These are phyloP conservation scores for Pollenia labialis DNA, from an alignment of 2,888 invertebrate species.

Conservation along the genomic window DNA sequence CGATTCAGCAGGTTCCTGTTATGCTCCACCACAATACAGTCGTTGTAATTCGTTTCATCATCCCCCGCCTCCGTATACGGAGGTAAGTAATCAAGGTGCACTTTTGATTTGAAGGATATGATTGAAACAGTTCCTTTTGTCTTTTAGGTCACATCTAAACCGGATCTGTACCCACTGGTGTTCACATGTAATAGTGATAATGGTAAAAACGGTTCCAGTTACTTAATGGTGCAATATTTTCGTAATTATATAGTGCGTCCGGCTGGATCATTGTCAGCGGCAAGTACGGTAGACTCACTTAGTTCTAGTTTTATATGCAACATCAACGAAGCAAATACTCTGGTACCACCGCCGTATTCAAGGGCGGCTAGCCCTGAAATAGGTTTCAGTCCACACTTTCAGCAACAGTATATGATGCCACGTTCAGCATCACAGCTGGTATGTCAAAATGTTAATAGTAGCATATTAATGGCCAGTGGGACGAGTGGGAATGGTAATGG, in stretches of 20 bases:
- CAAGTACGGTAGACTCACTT: slow-evolving; percentile 93
- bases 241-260: slow-evolving; percentile 91
- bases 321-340: slow-evolving; percentile 93
- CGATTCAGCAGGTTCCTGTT: slow-evolving; percentile 92
- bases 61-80: slow-evolving; percentile 93
- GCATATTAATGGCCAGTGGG: slow-evolving; percentile 53
- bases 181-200: slow-evolving; percentile 91
- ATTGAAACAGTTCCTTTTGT: not conserved
- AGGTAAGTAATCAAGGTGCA: slow-evolving; percentile 85
- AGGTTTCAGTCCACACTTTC: slow-evolving; percentile 84
- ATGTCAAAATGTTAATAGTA: slow-evolving; percentile 79
- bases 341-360: slow-evolving; percentile 93
- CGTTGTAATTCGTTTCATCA: slow-evolving; percentile 93
- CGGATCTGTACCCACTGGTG: slow-evolving; percentile 93
- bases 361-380: slow-evolving; percentile 90
- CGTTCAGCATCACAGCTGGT: slow-evolving; percentile 87
- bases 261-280: slow-evolving; percentile 91
- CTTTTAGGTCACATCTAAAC: slow-evolving; percentile 91
- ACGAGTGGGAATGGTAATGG: slow-evolving; percentile 71
- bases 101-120: not conserved
- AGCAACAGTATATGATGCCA: slow-evolving; percentile 84
- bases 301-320: slow-evolving; percentile 95
- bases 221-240: slow-evolving; percentile 93
- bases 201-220: slow-evolving; percentile 89
- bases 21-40: slow-evolving; percentile 93